Conservation (phyloP, 2,888 invertebrate species). For the Caenorhabditis wallacei region DNA sequence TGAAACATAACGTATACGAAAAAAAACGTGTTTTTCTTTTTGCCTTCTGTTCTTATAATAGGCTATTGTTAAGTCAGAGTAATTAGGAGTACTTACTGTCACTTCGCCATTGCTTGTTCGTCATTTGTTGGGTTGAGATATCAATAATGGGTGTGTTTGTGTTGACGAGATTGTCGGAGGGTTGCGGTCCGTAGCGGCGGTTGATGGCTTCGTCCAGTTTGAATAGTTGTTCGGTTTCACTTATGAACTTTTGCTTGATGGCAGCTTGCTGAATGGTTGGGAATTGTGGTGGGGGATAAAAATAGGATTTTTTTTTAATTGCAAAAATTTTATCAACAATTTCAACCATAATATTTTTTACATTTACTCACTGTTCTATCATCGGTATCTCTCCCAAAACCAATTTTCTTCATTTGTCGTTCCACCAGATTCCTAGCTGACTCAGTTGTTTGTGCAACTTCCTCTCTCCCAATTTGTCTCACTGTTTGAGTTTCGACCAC, state of each 20-base stretch:
- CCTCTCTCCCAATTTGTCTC: slow-evolving; percentile 3
- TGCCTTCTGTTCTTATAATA: slow-evolving; percentile 18
- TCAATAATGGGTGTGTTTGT: slow-evolving; percentile 53
- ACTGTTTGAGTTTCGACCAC: slow-evolving; percentile 14
- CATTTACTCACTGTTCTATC: slow-evolving; percentile 35
- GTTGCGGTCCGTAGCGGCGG: slow-evolving; percentile 45
- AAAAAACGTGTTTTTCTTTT: slow-evolving; percentile 30
- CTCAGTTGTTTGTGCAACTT: slow-evolving; percentile 1
- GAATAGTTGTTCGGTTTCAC: slow-evolving; percentile 61
- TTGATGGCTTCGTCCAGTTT: slow-evolving; percentile 55
- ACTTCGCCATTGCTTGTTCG: slow-evolving; percentile 47
- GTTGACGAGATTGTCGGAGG: slow-evolving; percentile 38
- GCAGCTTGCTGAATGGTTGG: slow-evolving; percentile 57
- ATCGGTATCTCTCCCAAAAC: slow-evolving; percentile 43
- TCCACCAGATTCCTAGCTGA: slow-evolving; percentile 58
- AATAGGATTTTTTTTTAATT: no score
- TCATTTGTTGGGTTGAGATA: slow-evolving; percentile 60
- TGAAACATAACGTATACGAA: slow-evolving; percentile 8
- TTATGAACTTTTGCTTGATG: slow-evolving; percentile 52
- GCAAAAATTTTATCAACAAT: no score
- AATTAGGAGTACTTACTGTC: slow-evolving; percentile 58
- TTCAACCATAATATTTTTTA: background rate
- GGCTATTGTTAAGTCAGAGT: slow-evolving; percentile 15
- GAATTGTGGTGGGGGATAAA: no score
- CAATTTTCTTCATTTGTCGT: slow-evolving; percentile 58